A percentile compares a stretch with the other conserved stretches of the same genome.
Evolutionary conservation across 2,797 vertebrate species (phyloP).

Genomic region (Orestias chungarensis): DNA sequence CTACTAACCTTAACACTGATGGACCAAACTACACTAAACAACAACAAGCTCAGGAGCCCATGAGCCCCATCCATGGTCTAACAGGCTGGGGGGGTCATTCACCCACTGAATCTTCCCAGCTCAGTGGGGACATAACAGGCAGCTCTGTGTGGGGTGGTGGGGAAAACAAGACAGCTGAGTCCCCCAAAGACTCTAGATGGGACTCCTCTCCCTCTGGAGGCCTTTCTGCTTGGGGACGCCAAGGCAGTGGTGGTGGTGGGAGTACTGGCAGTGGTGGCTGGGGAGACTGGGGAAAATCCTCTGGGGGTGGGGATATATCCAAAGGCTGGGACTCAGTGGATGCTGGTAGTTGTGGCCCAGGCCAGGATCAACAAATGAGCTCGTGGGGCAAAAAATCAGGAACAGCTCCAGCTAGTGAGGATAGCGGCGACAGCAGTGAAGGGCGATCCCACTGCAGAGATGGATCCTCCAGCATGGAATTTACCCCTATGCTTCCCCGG

Average conservation of each 20-base stretch:
- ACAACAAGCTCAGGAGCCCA: constrained; percentile 78
- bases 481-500: constrained; percentile 86
- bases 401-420: constrained; percentile 87
- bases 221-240: constrained; percentile 80
- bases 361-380: constrained; percentile 86
- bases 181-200: constrained; percentile 83
- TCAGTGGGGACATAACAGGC: constrained; percentile 87
- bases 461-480: constrained; percentile 83
- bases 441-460: constrained; percentile 79
- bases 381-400: constrained; percentile 85
- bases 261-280: constrained; percentile 81
- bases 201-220: constrained; percentile 80
- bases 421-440: constrained; percentile 87
- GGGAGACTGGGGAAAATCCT: constrained; percentile 83
- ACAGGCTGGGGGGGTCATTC: constrained; percentile 90
- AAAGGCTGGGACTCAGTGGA: constrained; percentile 75
- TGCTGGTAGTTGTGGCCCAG: constrained; percentile 81
- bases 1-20: constrained; percentile 95
- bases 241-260: constrained; percentile 81
- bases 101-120: constrained; percentile 92
- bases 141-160: constrained; percentile 89
- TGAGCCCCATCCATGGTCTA: constrained; percentile 89
- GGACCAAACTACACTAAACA: constrained; percentile 97
- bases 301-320: constrained; percentile 65
- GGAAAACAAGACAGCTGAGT: constrained; percentile 86